Conservation (phyloP, 2,797 vertebrate genomes). For the Cuniculus paca region DNA sequence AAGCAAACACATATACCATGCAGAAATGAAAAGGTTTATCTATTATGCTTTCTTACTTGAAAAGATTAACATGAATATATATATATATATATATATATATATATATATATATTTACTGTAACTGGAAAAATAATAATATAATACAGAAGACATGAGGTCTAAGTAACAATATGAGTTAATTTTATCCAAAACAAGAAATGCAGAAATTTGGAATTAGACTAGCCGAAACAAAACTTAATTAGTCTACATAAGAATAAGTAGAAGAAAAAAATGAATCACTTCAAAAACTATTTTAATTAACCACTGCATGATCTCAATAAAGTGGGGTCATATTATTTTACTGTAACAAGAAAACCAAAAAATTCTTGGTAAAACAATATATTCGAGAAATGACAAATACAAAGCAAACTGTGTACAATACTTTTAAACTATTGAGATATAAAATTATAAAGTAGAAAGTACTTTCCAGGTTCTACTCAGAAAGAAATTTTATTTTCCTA, state of each 20-base stretch:
- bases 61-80: background rate
- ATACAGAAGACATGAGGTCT: background rate
- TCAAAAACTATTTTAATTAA: background rate
- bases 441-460: background rate
- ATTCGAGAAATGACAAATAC: background rate
- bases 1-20: too few relatives aligned
- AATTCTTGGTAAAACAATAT: background rate
- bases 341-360: background rate
- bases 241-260: background rate
- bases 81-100: too few relatives aligned
- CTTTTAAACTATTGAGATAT: background rate
- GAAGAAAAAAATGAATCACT: background rate
- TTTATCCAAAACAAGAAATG: background rate
- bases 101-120: background rate
- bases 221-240: background rate
- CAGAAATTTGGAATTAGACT: background rate
- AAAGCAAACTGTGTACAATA: background rate
- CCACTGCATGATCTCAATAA: background rate
- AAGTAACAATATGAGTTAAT: background rate
- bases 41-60: background rate
- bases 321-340: background rate
- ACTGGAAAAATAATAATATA: background rate
- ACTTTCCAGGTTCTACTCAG: background rate
- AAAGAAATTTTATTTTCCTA: background rate
- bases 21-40: background rate